Base-by-base conservation (phyloP, 2,113 vertebrate genomes). In the Hydrochoerus hydrochaeris region DNA sequence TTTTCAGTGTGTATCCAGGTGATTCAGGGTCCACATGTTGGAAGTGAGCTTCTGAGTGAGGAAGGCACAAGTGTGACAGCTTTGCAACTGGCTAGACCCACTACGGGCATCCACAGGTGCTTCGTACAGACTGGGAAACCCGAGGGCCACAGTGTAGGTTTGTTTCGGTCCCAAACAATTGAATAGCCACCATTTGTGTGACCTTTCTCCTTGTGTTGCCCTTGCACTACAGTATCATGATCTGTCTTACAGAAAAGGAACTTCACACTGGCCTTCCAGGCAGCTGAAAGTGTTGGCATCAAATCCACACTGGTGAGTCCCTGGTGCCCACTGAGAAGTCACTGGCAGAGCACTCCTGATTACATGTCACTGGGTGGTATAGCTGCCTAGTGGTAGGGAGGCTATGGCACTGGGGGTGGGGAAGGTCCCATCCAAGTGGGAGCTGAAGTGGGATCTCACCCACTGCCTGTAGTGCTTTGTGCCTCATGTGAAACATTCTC, bases 221-320 rank as follows among this genome's bases (percentile, higher is more conserved):
- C 8, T 14, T 58, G 0, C 63, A 11, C 32, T 77, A 2, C 4
- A 46, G 16, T n/a, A 46, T 60, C 2, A 0, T 0, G 0, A 5
- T 85, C 93, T 95, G 63, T 90, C 81, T 98, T 97, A 38, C 98
- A 99, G 99, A 99, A 99, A 98, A 99, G 99, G 98, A 99, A 99
- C 98, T 99, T 99, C 98, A 99, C 99, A 2, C 98, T 99, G 97
- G 99, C 99, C 71, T 99, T 99, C 99, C 99, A 99, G 98, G 99
- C 99, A 28, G 99, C 99, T 52, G 99, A 99, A 98, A 99, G 99
- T 28, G 99, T 99, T 69, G 99, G 99, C 96, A 99, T 99, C 98
- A 99, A 99, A 98, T 99, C 99, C 98, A 99, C 99, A 93, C 98
- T 99, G 99, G 99, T 99, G 98, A 99, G 99, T 65, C 44, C n/a